These are phyloP conservation scores for Urophycis tenuis DNA, from an alignment of 2,797 vertebrate species.

Conservation along the genomic window DNA sequence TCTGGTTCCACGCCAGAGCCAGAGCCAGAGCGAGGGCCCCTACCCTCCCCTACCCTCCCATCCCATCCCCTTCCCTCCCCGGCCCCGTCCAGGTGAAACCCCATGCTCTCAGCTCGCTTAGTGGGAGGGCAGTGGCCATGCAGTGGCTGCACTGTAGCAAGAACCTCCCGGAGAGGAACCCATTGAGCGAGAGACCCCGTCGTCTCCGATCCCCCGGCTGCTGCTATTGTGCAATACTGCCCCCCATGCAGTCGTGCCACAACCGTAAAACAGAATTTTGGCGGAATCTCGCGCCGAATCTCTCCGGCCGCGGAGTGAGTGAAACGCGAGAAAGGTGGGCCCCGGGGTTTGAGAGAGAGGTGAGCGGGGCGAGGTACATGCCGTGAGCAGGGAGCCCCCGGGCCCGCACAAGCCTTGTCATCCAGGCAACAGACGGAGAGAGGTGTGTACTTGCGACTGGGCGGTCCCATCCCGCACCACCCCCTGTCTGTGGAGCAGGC, in stretches of 20 bases:
- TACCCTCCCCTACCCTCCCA: too few relatives aligned
- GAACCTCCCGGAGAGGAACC: slow-evolving; percentile 28
- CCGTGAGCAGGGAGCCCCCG: slow-evolving; percentile 53
- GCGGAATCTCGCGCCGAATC: too few relatives aligned
- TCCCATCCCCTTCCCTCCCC: too few relatives aligned
- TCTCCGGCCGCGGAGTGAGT: too few relatives aligned
- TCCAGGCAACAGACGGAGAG: slow-evolving; percentile 67
- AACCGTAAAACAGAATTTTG: slow-evolving; percentile 29
- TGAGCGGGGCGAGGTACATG: slow-evolving; percentile 55
- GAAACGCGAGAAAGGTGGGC: too few relatives aligned
- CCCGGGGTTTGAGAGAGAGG: neutral
- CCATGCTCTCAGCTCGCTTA: slow-evolving; percentile 55
- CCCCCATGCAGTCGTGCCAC: slow-evolving; percentile 53
- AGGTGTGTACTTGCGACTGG: slow-evolving; percentile 68
- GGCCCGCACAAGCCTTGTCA: slow-evolving; percentile 54
- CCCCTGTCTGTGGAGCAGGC: slow-evolving; percentile 61
- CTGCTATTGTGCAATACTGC: slow-evolving; percentile 38
- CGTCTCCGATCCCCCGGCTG: slow-evolving; percentile 50
- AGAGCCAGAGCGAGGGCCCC: too few relatives aligned
- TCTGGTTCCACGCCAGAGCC: slow-evolving; percentile 37
- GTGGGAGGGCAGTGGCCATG: slow-evolving; percentile 45
- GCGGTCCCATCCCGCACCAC: slow-evolving; percentile 67
- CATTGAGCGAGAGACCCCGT: slow-evolving; percentile 23
- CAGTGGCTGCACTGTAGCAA: slow-evolving; percentile 34
- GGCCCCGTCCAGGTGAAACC: slow-evolving; percentile 49